Evolutionary conservation across 1,140 invertebrate species (phyloP).

Genomic region (Hyles euphorbiae): DNA sequence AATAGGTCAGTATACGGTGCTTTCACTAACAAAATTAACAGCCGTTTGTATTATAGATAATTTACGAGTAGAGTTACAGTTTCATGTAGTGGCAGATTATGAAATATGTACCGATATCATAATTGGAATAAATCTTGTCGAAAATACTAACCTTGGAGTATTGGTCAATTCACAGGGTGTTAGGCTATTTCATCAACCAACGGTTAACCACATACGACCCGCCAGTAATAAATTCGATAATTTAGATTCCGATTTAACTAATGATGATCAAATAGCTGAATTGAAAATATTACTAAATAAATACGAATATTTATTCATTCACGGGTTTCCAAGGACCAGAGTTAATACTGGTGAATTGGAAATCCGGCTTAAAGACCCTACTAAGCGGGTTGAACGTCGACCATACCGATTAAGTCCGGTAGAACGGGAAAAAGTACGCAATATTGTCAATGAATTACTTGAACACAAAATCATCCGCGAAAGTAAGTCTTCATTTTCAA

Average conservation of each 20-base stretch:
- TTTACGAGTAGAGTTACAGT: constrained; percentile 12
- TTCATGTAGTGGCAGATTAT: constrained; percentile 13
- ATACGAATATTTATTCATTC: constrained; percentile 17
- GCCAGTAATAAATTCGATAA: constrained; percentile 1
- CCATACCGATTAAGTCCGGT: constrained; percentile 21
- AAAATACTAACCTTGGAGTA: constrained; percentile 7
- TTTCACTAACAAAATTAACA: constrained; percentile 4
- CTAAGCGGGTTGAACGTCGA: constrained; percentile 23
- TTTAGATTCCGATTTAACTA: constrained; percentile 8
- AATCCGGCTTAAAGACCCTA: not conserved
- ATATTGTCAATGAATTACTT: constrained; percentile 18
- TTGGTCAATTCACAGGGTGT: not conserved
- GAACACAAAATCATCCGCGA: constrained; percentile 43
- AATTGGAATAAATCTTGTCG: constrained; percentile 9
- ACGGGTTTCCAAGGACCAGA: constrained; percentile 18
- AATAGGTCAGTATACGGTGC: constrained; percentile 6
- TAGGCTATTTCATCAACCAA: not conserved
- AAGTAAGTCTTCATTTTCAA: constrained; percentile 37
- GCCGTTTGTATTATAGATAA: constrained; percentile 4
- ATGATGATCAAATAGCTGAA: constrained; percentile 14
- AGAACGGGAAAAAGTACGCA: constrained; percentile 21
- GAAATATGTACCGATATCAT: constrained; percentile 16
- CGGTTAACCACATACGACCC: not conserved
- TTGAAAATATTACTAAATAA: constrained; percentile 20
- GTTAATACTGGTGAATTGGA: constrained; percentile 24